phyloP scores from a whole-genome alignment of 2,113 vertebrate genomes.

The Probosciger aterrimus region DNA sequence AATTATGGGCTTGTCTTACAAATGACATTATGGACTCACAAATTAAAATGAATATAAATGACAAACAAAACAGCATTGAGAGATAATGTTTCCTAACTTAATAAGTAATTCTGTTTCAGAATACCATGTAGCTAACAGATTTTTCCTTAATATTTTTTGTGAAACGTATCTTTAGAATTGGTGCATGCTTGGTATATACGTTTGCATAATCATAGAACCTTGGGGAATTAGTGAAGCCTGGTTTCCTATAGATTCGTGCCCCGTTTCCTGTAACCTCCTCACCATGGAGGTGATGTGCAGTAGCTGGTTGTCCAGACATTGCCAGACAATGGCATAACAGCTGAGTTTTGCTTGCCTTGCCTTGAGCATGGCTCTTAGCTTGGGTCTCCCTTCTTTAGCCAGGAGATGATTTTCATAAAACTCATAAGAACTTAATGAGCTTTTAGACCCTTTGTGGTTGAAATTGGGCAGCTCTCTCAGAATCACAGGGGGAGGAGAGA shows the following conservation, averaged over 20 bases:
- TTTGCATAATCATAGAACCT: background rate
- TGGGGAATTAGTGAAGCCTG: background rate
- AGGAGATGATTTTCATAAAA: background rate
- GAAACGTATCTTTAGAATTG: background rate
- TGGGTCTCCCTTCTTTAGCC: background rate
- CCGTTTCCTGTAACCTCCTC: background rate
- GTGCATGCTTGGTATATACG: background rate
- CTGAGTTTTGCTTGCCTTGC: background rate
- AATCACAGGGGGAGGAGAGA: background rate
- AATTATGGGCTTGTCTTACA: constrained; percentile 15
- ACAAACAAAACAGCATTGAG: constrained; percentile 32
- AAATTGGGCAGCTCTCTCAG: background rate
- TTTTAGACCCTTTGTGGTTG: background rate
- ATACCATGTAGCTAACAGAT: background rate
- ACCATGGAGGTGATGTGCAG: background rate
- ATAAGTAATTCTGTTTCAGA: constrained; percentile 9
- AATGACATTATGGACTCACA: background rate
- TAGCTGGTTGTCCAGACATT: background rate
- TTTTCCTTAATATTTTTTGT: background rate
- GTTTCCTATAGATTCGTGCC: background rate
- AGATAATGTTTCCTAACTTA: constrained; percentile 46
- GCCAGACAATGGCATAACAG: fast-evolving
- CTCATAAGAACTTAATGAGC: background rate
- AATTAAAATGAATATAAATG: constrained; percentile 58
- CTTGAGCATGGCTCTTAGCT: background rate